phyloP scores from a whole-genome alignment of 2,888 invertebrate genomes.

The Suillia variegata region DNA sequence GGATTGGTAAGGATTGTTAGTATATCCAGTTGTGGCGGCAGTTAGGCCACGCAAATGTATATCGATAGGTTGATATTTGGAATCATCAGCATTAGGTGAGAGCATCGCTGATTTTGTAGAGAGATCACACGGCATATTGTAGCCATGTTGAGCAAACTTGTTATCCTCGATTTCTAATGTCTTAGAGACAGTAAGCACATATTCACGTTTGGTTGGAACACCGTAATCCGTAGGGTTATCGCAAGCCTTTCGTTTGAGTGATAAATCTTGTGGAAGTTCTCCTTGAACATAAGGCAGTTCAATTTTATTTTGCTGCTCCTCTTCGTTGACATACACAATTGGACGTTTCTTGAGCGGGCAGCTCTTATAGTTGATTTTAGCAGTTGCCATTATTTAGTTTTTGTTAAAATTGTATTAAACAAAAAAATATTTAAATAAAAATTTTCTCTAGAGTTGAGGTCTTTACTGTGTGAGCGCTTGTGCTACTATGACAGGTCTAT shows the following conservation, averaged over 20 bases:
- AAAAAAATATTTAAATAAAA: conserved; percentile 16
- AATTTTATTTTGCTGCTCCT: conserved; percentile 58
- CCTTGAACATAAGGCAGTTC: conserved; percentile 28
- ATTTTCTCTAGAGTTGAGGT: conserved; percentile 25
- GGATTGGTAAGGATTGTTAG: conserved; percentile 47
- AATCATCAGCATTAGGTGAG: conserved; percentile 44
- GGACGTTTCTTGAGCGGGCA: conserved; percentile 92
- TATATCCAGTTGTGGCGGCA: conserved; percentile 43
- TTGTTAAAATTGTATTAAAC: conserved; percentile 14
- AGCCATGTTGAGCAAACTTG: conserved; percentile 10
- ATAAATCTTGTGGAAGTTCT: conserved; percentile 57
- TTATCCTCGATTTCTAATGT: conserved; percentile 25
- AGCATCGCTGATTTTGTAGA: conserved; percentile 37
- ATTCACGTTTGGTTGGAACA: conserved; percentile 48
- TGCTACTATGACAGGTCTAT: conserved; percentile 58
- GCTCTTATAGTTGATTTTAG: conserved; percentile 76
- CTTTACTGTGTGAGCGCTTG: conserved; percentile 52
- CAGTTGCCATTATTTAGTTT: conserved; percentile 27
- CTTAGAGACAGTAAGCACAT: conserved; percentile 52
- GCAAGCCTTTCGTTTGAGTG: conserved; percentile 53
- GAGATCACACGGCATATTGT: not conserved
- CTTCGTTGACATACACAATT: conserved; percentile 71
- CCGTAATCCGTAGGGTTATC: conserved; percentile 38
- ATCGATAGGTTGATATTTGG: conserved; percentile 41
- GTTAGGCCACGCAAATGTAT: conserved; percentile 56